phyloP scores from a whole-genome alignment of 2,113 vertebrate species.

The Felis chaus region DNA sequence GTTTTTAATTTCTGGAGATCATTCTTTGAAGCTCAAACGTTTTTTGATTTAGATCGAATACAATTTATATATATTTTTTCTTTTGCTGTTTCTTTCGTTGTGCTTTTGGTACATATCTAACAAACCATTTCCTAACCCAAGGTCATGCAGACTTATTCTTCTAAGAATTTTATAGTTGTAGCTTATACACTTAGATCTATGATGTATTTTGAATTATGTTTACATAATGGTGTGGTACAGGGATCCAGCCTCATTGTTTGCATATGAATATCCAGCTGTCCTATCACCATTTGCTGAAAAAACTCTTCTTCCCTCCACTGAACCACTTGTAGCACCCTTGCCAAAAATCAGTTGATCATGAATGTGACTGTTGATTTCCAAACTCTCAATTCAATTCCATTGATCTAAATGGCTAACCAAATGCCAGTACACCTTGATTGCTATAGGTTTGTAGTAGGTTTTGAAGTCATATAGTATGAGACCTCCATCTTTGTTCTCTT shows the following conservation, averaged over 20 bases:
- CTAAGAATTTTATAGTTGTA: neutral
- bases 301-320: neutral
- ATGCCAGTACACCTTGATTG: neutral
- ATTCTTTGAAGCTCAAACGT: neutral
- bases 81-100: neutral
- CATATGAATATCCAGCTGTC: neutral
- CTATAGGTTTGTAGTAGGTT: neutral
- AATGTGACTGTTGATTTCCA: neutral
- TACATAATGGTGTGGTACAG: neutral
- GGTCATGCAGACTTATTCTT: neutral
- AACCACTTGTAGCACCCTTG: neutral
- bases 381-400: neutral
- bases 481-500: neutral
- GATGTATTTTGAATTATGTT: conserved; percentile 7
- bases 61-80: neutral
- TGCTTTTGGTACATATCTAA: neutral
- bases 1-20: neutral
- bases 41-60: neutral
- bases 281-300: neutral
- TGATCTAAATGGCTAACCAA: neutral
- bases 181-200: neutral
- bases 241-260: neutral
- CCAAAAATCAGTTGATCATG: neutral
- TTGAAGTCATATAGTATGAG: neutral
- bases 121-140: neutral